Conservation (phyloP, 1,140 invertebrate genomes). For the Steinernema khuongi region DNA sequence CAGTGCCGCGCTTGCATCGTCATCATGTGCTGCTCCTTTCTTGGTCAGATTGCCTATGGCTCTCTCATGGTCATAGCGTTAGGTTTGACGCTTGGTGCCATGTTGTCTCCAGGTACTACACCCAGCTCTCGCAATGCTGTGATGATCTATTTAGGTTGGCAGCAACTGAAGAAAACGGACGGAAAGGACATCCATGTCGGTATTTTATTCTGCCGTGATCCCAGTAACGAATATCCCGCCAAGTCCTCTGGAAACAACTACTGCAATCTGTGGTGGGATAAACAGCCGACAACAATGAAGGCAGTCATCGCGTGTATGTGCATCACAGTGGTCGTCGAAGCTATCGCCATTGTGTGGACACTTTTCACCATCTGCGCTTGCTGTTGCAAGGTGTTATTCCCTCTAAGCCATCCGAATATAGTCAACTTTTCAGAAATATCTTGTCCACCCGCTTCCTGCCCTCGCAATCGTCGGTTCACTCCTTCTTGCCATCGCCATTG, state of each 20-base stretch:
- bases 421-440: not conserved
- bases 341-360: not conserved
- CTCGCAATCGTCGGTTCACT: not conserved
- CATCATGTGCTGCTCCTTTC: constrained; percentile 11
- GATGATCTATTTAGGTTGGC: not conserved
- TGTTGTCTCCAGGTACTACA: not conserved
- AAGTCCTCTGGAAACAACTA: not conserved
- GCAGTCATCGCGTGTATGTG: not conserved
- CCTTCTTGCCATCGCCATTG: not conserved
- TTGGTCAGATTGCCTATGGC: not conserved
- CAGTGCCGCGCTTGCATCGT: too few species aligned
- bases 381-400: not conserved
- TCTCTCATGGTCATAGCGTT: not conserved
- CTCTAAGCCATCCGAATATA: not conserved
- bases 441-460: not conserved
- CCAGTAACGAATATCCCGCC: not conserved
- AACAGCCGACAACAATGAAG: not conserved
- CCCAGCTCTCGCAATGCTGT: not conserved
- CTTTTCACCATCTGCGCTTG: not conserved
- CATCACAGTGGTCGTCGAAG: not conserved
- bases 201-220: not conserved
- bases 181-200: not conserved
- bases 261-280: not conserved
- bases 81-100: not conserved
- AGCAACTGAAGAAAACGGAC: not conserved